phyloP scores from a whole-genome alignment of 2,888 invertebrate species.

The Alcis repandata region DNA sequence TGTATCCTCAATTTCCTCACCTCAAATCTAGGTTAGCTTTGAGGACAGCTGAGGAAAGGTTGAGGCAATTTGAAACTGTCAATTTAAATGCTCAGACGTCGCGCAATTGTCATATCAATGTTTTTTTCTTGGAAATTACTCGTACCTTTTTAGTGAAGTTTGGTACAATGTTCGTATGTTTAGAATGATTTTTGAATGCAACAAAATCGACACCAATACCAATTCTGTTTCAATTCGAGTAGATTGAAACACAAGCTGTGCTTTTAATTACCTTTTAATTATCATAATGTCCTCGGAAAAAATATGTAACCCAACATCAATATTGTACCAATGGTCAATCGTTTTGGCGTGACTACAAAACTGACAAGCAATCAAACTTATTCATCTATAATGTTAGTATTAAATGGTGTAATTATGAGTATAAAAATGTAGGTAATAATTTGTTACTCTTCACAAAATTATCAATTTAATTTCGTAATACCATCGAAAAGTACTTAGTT shows the following conservation, averaged over 20 bases:
- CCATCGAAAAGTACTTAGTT: slow-evolving; percentile 9
- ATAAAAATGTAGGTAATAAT: neutral
- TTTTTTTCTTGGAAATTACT: neutral
- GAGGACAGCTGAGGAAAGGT: no score
- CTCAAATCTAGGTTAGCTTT: neutral
- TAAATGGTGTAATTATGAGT: neutral
- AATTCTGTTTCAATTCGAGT: neutral
- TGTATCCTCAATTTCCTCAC: neutral
- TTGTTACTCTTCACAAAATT: neutral
- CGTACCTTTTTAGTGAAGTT: no score
- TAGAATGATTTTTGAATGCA: neutral
- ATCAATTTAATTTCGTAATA: slow-evolving; percentile 1
- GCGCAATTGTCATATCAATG: no score
- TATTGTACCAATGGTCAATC: neutral
- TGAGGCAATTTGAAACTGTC: no score
- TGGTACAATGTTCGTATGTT: no score
- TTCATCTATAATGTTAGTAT: slow-evolving; percentile 2
- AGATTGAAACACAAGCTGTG: neutral
- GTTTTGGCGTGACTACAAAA: neutral
- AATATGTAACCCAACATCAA: neutral
- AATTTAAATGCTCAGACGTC: neutral
- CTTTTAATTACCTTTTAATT: neutral
- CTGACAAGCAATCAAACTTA: neutral
- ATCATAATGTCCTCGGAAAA: neutral
- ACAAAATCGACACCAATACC: neutral